Conservation (phyloP, 2,113 vertebrate genomes). For the Panthera uncia region DNA sequence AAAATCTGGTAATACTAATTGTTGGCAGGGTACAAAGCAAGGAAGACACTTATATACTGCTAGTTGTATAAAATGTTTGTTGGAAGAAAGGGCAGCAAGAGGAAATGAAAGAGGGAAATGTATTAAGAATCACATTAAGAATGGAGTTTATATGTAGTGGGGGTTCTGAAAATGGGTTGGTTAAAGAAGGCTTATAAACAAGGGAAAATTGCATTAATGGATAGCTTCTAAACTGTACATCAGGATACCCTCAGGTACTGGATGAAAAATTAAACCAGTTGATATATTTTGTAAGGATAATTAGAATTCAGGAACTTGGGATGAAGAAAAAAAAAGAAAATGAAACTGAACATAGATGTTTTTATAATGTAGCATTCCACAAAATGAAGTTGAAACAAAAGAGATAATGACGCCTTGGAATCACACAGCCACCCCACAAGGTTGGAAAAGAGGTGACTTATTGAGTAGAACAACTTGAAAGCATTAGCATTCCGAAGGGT, state of each 20-base stretch:
- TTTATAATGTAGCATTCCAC: neutral
- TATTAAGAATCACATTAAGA: neutral
- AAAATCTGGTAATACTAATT: neutral
- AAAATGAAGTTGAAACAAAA: neutral
- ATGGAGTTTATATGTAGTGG: neutral
- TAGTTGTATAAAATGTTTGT: neutral
- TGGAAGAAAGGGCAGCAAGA: neutral
- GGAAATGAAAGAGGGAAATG: neutral
- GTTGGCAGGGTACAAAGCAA: neutral
- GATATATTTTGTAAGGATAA: constrained; percentile 15
- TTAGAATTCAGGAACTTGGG: constrained; percentile 31
- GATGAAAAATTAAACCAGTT: constrained; percentile 43
- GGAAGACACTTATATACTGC: neutral
- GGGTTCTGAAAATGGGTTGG: neutral
- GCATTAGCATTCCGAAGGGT: neutral
- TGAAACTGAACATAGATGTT: neutral
- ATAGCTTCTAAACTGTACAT: neutral
- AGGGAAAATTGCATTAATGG: neutral
- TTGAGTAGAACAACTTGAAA: neutral
- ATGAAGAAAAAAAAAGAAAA: neutral
- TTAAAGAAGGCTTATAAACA: constrained; percentile 38
- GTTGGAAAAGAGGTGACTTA: neutral
- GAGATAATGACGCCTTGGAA: neutral
- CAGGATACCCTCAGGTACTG: neutral
- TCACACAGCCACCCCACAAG: neutral